Evolutionary conservation across 2,888 invertebrate species (phyloP).

Genomic region (Physocephala rufipes): DNA sequence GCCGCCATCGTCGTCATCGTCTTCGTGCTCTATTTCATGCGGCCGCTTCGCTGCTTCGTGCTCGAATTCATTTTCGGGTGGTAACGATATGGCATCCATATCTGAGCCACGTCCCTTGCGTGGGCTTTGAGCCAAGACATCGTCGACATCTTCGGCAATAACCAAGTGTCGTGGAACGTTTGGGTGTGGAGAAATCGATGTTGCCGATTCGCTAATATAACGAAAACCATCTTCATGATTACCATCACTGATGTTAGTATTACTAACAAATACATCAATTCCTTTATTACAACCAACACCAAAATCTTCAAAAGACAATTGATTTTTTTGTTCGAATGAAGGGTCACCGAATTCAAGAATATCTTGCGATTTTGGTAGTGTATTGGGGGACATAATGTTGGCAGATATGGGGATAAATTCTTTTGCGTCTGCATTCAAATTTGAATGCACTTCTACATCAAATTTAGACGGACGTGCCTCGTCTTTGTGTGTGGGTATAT

Average conservation of each 20-base stretch:
- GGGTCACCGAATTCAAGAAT: conserved; percentile 39
- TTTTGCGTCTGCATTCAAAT: conserved; percentile 85
- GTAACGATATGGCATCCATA: conserved; percentile 62
- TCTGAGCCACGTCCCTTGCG: conserved; percentile 69
- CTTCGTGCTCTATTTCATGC: conserved; percentile 56
- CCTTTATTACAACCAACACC: conserved; percentile 16
- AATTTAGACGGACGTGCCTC: conserved; percentile 34
- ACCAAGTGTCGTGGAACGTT: conserved; percentile 28
- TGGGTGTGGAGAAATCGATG: conserved; percentile 38
- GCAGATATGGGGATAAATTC: conserved; percentile 73
- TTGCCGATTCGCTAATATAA: conserved; percentile 26
- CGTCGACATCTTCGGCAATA: conserved; percentile 48
- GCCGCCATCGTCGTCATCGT: no score
- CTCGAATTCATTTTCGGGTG: conserved; percentile 61
- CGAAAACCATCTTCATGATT: conserved; percentile 26
- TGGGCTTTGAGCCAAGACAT: conserved; percentile 76
- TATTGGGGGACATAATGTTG: conserved; percentile 70
- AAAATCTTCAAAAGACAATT: conserved; percentile 16
- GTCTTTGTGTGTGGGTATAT: neutral
- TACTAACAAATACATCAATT: neutral
- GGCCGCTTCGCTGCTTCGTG: conserved; percentile 62
- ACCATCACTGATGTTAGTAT: neutral
- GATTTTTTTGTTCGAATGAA: conserved; percentile 37
- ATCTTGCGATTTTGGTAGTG: conserved; percentile 31
- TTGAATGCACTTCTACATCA: conserved; percentile 73